Evolutionary conservation across 1,140 invertebrate genomes (phyloP).

Genomic region (Caerostris darwini): DNA sequence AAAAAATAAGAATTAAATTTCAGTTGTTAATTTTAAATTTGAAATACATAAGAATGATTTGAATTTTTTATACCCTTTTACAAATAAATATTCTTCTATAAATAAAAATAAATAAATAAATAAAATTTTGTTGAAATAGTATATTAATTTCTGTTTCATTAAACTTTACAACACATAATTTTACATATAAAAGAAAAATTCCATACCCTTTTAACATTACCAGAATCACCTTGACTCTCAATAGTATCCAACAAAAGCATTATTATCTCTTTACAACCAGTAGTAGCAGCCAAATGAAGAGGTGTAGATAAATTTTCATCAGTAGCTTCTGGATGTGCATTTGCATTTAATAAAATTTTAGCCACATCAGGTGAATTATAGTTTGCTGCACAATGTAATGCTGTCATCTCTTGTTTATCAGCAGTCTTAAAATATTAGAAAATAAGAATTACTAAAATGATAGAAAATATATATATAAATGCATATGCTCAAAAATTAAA

Average conservation of each 20-base stretch:
- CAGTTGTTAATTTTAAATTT: no score
- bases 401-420: conserved; percentile 85
- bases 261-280: conserved; percentile 81
- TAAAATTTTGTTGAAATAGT: no score
- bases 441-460: no score
- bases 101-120: no score
- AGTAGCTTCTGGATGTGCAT: conserved; percentile 85
- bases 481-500: no score
- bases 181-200: background rate
- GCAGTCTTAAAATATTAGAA: conserved; percentile 80
- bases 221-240: conserved; percentile 80
- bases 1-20: no score
- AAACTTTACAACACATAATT: background rate
- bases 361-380: conserved; percentile 89
- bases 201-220: conserved; percentile 80
- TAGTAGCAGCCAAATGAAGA: conserved; percentile 82
- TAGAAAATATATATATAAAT: no score
- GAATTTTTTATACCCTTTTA: no score
- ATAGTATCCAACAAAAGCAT: conserved; percentile 81
- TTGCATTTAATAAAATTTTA: conserved; percentile 87
- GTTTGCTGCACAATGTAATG: conserved; percentile 90
- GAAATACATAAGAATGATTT: no score
- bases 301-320: conserved; percentile 82
- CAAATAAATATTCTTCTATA: no score
- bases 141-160: background rate